Base-by-base conservation (phyloP, 1,140 invertebrate genomes). In the Dysdera silvatica region DNA sequence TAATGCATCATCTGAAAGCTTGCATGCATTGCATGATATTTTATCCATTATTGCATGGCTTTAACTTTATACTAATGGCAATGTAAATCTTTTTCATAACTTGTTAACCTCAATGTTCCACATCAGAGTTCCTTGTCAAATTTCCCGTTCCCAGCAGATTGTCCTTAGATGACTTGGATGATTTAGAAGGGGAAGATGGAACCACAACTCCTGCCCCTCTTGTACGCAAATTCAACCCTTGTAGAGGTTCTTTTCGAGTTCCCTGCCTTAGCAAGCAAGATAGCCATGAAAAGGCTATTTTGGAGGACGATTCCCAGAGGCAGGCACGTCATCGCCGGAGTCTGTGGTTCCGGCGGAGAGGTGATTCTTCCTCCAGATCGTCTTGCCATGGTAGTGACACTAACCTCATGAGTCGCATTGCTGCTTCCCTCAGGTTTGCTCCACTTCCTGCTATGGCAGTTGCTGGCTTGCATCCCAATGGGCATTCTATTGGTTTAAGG, bases 361-460 rank as follows among this genome's bases (percentile, higher is more conserved):
- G n/a, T n/a, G n/a, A n/a, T n/a, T n/a, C n/a, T n/a, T n/a, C n/a
- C n/a, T n/a, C n/a, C n/a, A n/a, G n/a, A n/a, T n/a, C n/a, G n/a
- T n/a, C n/a, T n/a, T n/a, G n/a, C n/a, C n/a, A n/a, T n/a, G 45
- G 26, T n/a, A 48, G 18, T 26, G 52, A 54, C 18, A 20, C 31
- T 12, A 37, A 24, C 8, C 53, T 63, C n/a, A 63, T 63, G 61
- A 55, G 51, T 29, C 48, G 54, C 14, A 47, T 66, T 55, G 57
- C 64, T 48, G 84, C 84, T 70, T 86, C 86, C 33, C 77, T 88
- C 37, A 85, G 85, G 73, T 75, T 89, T 61, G 85, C 86, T 43
- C 85, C 87, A 72, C 82, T 82, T 45, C 84, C 88, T 78, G 85
- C 85, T 47, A 84, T 89, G 78, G 86, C 86, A 53, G 83, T 88